Percentiles rank a stretch among this genome's conserved stretches.
These are phyloP conservation scores for Augiades crinisus DNA, from an alignment of 2,888 invertebrate genomes.

Conservation along the genomic window DNA sequence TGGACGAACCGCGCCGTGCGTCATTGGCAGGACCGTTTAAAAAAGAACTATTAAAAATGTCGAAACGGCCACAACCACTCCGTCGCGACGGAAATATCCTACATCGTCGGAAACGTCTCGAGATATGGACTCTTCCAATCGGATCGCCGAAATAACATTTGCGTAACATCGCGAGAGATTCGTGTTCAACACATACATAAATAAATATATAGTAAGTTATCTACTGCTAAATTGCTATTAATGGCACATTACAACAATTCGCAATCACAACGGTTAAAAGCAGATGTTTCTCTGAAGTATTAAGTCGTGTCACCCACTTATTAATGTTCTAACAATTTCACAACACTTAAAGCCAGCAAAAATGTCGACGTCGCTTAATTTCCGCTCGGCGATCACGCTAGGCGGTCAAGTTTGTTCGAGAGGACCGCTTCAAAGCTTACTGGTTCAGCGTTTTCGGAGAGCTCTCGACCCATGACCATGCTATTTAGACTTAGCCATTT, in stretches of 20 bases:
- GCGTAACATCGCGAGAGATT: slow-evolving; percentile 8
- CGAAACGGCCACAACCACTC: slow-evolving; percentile 48
- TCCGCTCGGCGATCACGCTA: slow-evolving; percentile 46
- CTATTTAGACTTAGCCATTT: slow-evolving; percentile 47
- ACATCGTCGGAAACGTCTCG: slow-evolving; percentile 42
- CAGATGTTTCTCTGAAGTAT: slow-evolving; percentile 23
- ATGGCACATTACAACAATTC: slow-evolving; percentile 28
- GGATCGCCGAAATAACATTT: slow-evolving; percentile 19
- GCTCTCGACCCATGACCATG: slow-evolving; percentile 50
- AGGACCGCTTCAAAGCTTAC: slow-evolving; percentile 49
- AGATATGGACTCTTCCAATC: slow-evolving; percentile 17
- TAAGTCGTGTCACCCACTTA: slow-evolving; percentile 23
- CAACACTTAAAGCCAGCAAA: slow-evolving; percentile 38
- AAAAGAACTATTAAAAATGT: slow-evolving; percentile 55
- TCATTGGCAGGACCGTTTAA: slow-evolving; percentile 58
- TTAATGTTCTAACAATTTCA: slow-evolving; percentile 27
- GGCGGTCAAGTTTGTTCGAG: slow-evolving; percentile 72
- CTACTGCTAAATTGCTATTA: slow-evolving; percentile 23
- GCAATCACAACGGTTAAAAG: slow-evolving; percentile 26
- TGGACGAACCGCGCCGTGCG: slow-evolving; percentile 64
- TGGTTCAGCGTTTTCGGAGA: slow-evolving; percentile 62
- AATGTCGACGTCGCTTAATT: slow-evolving; percentile 61
- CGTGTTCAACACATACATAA: slow-evolving; percentile 1
- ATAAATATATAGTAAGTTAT: slow-evolving; percentile 14
- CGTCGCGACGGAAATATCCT: slow-evolving; percentile 64